Conservation (phyloP, 2,888 invertebrate species). For the Lasioglossum zephyrum region DNA sequence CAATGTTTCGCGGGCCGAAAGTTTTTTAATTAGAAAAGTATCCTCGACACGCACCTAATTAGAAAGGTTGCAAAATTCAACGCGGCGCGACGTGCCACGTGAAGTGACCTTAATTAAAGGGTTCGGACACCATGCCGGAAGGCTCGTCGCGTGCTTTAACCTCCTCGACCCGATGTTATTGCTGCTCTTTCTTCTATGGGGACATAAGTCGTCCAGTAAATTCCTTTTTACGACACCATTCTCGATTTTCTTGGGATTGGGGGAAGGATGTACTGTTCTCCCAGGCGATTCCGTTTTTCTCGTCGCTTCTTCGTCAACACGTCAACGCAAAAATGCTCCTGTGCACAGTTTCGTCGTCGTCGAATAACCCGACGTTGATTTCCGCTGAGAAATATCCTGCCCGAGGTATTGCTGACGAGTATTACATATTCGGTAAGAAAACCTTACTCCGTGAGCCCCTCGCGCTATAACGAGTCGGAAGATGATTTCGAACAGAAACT, state of each 20-base stretch:
- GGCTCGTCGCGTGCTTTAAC: conserved; percentile 47
- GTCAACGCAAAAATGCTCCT: conserved; percentile 33
- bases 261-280: conserved; percentile 51
- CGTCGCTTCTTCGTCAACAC: conserved; percentile 13
- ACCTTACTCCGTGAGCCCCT: conserved; percentile 15
- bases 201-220: conserved; percentile 67
- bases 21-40: conserved; percentile 73
- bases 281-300: conserved; percentile 42
- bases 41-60: conserved; percentile 62
- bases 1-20: conserved; percentile 61
- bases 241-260: conserved; percentile 62
- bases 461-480: background rate
- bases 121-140: conserved; percentile 42
- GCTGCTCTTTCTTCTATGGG: conserved; percentile 52
- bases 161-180: conserved; percentile 49
- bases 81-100: conserved; percentile 36
- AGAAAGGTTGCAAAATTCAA: conserved; percentile 69
- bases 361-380: conserved; percentile 28
- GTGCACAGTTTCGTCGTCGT: conserved; percentile 16
- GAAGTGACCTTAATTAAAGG: conserved; percentile 70
- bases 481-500: background rate
- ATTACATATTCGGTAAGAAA: conserved; percentile 37
- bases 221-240: conserved; percentile 64
- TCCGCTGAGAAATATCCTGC: conserved; percentile 20
- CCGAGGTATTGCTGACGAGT: conserved; percentile 29